Evolutionary conservation across 2,113 vertebrate genomes (phyloP).

Genomic region (Rafetus swinhoei): DNA sequence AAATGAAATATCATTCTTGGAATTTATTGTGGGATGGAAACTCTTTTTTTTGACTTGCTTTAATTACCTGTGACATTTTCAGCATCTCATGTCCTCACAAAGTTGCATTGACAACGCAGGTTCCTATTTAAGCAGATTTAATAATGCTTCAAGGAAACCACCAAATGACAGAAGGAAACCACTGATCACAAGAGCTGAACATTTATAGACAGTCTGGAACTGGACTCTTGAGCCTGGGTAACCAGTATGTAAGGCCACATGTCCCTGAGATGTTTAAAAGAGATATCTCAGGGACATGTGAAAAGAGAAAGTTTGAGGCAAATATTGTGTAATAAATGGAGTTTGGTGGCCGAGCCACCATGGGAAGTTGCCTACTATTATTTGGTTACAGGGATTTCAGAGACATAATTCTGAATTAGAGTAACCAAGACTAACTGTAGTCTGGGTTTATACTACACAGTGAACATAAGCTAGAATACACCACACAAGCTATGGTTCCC

Average conservation of each 20-base stretch:
- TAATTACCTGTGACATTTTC: not conserved
- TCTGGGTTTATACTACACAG: fast-evolving
- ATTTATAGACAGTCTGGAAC: not conserved
- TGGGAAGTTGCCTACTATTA: not conserved
- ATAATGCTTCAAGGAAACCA: not conserved
- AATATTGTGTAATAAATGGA: not conserved
- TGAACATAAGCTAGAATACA: not conserved
- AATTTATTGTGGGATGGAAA: not conserved
- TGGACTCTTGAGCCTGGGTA: not conserved
- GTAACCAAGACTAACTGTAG: not conserved
- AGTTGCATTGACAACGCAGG: not conserved
- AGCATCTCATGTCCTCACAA: not conserved
- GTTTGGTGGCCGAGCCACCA: not conserved
- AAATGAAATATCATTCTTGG: not conserved
- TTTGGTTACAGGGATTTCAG: not conserved
- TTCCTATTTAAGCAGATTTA: not conserved
- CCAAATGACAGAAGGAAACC: not conserved
- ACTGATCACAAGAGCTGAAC: not conserved
- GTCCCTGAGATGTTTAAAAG: not conserved
- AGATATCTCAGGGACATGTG: not conserved
- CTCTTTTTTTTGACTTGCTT: not conserved
- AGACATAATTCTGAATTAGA: not conserved
- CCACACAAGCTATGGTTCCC: not conserved
- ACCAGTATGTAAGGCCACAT: not conserved
- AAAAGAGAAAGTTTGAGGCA: not conserved